These are phyloP conservation scores for Pocillopora meandrina DNA, from an alignment of 92 coral and sea anemone genomes.

Conservation along the genomic window DNA sequence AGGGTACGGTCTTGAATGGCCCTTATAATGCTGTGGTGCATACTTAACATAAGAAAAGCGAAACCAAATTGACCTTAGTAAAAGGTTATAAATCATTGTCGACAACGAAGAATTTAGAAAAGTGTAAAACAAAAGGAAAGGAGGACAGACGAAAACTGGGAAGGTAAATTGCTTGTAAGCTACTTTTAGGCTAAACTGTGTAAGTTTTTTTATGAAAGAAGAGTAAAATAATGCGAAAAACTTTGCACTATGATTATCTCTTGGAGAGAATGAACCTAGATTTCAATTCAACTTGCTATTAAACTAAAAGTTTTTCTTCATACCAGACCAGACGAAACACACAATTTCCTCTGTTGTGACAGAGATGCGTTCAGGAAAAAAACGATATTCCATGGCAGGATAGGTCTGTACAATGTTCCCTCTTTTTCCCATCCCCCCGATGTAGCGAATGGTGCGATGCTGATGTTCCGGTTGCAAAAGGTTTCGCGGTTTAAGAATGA, in stretches of 20 bases:
- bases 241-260: too few relatives aligned
- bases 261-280: too few relatives aligned
- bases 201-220: too few relatives aligned
- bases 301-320: neutral
- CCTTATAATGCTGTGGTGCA: too few relatives aligned
- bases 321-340: slow-evolving; percentile 58
- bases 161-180: too few relatives aligned
- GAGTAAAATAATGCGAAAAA: too few relatives aligned
- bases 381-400: slow-evolving; percentile 63
- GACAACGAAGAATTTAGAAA: neutral
- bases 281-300: too few relatives aligned
- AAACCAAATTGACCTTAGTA: too few relatives aligned
- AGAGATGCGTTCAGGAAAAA: slow-evolving; percentile 43
- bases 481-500: slow-evolving; percentile 26
- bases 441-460: slow-evolving; percentile 38
- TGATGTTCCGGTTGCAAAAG: slow-evolving; percentile 23
- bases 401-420: slow-evolving; percentile 57
- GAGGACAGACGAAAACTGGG: neutral
- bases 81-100: too few relatives aligned
- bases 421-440: slow-evolving; percentile 60
- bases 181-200: too few relatives aligned
- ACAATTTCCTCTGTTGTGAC: slow-evolving; percentile 41
- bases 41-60: too few relatives aligned
- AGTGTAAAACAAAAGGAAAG: neutral
- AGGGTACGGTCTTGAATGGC: too few relatives aligned